These are phyloP conservation scores for Myotis davidii DNA, from an alignment of 2,113 vertebrate species.

Conservation along the genomic window DNA sequence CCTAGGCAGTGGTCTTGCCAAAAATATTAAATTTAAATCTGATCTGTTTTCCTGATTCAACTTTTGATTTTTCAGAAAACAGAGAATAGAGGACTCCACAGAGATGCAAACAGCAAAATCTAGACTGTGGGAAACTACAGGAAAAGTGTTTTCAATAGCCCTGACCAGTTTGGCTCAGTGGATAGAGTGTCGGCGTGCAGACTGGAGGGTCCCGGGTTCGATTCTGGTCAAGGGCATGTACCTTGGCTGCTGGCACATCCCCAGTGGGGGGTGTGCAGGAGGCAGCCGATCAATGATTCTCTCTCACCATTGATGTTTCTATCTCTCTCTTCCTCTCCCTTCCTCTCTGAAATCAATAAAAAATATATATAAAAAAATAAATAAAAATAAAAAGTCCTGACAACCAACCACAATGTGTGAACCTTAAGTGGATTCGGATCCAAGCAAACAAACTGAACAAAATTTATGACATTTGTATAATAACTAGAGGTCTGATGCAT, in stretches of 20 bases:
- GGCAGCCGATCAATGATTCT: too few relatives aligned
- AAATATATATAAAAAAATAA: too few relatives aligned
- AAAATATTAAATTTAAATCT: background rate
- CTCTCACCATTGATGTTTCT: too few relatives aligned
- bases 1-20: background rate
- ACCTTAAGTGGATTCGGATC: background rate
- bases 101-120: background rate
- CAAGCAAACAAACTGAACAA: background rate
- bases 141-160: background rate
- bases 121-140: background rate
- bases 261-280: too few relatives aligned
- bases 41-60: constrained; percentile 10
- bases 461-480: background rate
- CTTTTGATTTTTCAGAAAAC: background rate
- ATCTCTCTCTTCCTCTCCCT: too few relatives aligned
- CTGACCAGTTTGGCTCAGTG: too few relatives aligned
- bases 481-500: background rate
- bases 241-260: too few relatives aligned
- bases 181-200: too few relatives aligned
- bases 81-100: background rate
- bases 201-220: too few relatives aligned
- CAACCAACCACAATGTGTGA: background rate
- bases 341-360: too few relatives aligned
- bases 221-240: too few relatives aligned
- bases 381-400: background rate